These are phyloP conservation scores for Cynopterus brachyotis DNA, from an alignment of 2,113 vertebrate species.

Conservation along the genomic window DNA sequence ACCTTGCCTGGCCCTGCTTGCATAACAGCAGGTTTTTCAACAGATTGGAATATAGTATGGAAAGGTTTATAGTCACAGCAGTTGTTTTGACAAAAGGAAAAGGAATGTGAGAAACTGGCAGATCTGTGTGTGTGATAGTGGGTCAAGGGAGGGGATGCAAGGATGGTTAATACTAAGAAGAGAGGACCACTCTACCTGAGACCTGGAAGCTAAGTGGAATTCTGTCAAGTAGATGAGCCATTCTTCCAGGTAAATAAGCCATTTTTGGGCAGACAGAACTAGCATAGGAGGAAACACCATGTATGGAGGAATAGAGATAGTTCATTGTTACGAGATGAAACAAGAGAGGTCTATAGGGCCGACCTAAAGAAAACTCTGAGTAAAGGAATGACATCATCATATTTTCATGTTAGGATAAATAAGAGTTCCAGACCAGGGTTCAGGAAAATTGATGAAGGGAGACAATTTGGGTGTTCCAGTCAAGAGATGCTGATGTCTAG, in stretches of 20 bases:
- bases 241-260: not conserved
- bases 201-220: not conserved
- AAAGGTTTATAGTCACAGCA: not conserved
- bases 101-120: not conserved
- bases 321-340: not conserved
- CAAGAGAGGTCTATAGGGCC: not conserved
- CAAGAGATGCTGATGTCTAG: not conserved
- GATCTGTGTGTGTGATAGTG: not conserved
- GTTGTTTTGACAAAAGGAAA: not conserved
- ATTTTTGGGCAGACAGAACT: not conserved
- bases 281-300: not conserved
- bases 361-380: not conserved
- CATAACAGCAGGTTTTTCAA: not conserved
- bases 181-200: not conserved
- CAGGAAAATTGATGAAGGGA: not conserved
- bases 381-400: not conserved
- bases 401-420: not conserved
- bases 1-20: not conserved
- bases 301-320: not conserved
- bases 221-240: not conserved
- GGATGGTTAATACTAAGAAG: not conserved
- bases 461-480: not conserved
- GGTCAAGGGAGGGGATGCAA: not conserved
- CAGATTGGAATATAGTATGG: not conserved
- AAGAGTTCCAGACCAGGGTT: not conserved